Base-by-base conservation (phyloP, 2,888 invertebrate genomes). In the Stenotaenia linearis region DNA sequence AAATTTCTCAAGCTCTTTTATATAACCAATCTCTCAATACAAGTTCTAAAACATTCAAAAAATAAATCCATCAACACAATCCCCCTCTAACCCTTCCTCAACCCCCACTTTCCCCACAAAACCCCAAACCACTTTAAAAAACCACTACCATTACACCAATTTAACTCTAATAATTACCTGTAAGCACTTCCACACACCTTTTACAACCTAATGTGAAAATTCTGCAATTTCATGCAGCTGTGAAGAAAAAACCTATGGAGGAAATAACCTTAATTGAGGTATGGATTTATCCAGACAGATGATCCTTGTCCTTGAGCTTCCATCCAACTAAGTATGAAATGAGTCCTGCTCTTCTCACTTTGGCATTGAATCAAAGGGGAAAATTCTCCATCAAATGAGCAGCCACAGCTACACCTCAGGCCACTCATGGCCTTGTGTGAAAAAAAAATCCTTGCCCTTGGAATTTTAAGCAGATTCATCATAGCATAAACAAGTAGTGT, bases 321-420 rank as follows among this genome's bases (percentile, higher is more conserved):
- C 6, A 56, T 23, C 56, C 56, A 56, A 56, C 56, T 56, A 56
- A 21, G 56, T 56, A 56, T 56, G 56, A 28, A 69, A 69, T 69
- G 28, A 69, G 25, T 10, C 50, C 18, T 50, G 6, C 25, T 28
- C 69, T 69, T 25, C 25, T 69, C 50, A 50, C 32, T 28, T 69
- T 69, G 69, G 69, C 69, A 69, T 69, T 69, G 69, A 28, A 28
- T 69, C 69, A 69, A 69, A 69, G 69, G 69, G 69, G 69, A 69
- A 69, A 69, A 69, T 25, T 69, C 69, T 28, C 69, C 69, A 69
- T 69, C 69, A 69, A 69, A 69, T 69, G 69, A 25, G 25, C 69
- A 69, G 69, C 69, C 25, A 69, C 69, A 69, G 69, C 28, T 28
- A 28, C 25, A 69, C 69, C 69, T 69, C 69, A 28, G 69, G 69